These are phyloP conservation scores for Cathartes aura DNA, from an alignment of 2,113 vertebrate species.

Conservation along the genomic window DNA sequence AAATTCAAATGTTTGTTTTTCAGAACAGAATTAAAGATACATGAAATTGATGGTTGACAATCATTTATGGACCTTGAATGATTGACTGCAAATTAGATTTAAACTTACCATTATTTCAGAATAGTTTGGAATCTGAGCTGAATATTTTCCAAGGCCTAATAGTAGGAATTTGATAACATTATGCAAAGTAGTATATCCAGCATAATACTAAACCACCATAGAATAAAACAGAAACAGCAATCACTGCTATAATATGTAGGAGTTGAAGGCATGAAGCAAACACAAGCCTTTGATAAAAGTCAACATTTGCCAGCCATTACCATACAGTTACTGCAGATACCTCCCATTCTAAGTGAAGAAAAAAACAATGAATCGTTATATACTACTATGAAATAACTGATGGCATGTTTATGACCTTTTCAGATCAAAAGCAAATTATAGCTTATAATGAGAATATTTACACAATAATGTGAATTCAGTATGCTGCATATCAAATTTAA, in stretches of 20 bases:
- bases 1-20: constrained; percentile 16
- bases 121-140: constrained; percentile 24
- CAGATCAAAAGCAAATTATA: constrained; percentile 68
- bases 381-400: constrained; percentile 44
- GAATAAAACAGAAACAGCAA: constrained; percentile 61
- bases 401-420: constrained; percentile 68
- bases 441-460: constrained; percentile 69
- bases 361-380: background rate
- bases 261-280: constrained; percentile 34
- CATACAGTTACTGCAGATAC: constrained; percentile 33
- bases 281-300: constrained; percentile 63
- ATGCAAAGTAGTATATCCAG: constrained; percentile 49
- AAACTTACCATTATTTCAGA: constrained; percentile 44
- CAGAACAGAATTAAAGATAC: constrained; percentile 6
- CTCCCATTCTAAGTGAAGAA: background rate
- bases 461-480: constrained; percentile 65
- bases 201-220: constrained; percentile 31
- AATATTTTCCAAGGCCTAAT: constrained; percentile 59
- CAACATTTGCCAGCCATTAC: constrained; percentile 59
- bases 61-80: background rate
- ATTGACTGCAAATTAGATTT: constrained; percentile 53
- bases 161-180: constrained; percentile 55
- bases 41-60: constrained; percentile 12
- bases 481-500: constrained; percentile 61
- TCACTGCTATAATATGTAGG: constrained; percentile 49